Percentiles rank a stretch among this genome's conserved stretches.
Conservation (phyloP, 2,797 vertebrate species). For the Coilia nasus region DNA sequence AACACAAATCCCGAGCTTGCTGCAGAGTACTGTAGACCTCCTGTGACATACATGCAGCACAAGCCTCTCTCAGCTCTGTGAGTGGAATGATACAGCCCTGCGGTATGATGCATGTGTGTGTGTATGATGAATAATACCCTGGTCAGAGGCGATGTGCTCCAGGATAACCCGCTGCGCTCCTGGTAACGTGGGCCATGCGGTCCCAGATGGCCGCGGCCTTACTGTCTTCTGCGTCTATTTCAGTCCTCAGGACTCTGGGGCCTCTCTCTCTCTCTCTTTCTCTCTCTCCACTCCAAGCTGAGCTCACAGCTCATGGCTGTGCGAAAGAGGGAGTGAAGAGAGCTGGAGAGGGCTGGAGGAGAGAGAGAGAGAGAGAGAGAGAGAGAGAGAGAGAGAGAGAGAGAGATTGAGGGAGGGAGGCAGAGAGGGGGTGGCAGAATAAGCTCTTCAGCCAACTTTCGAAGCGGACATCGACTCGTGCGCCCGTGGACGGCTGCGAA, state of each 20-base stretch:
- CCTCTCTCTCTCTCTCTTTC: background rate
- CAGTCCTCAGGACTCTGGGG: background rate
- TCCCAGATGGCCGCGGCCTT: background rate
- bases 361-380: background rate
- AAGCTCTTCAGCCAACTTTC: background rate
- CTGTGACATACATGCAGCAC: too few relatives aligned
- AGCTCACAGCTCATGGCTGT: background rate
- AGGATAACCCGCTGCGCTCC: background rate
- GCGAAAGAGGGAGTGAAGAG: background rate
- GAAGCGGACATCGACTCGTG: background rate
- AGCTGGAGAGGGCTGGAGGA: background rate
- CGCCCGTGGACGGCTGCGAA: background rate
- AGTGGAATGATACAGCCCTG: background rate
- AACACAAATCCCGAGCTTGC: too few relatives aligned
- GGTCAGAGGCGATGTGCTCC: background rate
- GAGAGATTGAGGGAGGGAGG: background rate
- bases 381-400: background rate
- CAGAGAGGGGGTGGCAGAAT: background rate
- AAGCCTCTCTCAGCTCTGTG: background rate
- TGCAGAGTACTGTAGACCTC: too few relatives aligned
- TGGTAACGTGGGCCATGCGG: background rate
- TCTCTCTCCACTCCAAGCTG: background rate
- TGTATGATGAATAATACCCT: background rate
- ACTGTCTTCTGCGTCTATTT: constrained; percentile 11
- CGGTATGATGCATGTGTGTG: background rate